phyloP scores from a whole-genome alignment of 1,140 invertebrate genomes.

The Nilaparvata lugens region DNA sequence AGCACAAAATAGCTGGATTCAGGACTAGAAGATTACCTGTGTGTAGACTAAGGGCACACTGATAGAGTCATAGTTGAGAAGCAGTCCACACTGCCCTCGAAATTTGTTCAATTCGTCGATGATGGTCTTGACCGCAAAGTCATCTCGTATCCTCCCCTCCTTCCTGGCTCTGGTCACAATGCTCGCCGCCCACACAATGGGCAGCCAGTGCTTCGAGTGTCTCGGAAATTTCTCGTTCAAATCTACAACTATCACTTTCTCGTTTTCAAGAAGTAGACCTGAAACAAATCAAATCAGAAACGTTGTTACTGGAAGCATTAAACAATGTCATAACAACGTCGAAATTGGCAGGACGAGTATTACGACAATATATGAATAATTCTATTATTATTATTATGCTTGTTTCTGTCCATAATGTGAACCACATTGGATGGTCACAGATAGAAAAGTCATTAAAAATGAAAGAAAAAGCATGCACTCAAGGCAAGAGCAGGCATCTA shows the following conservation, averaged over 20 bases:
- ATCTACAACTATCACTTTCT: constrained; percentile 66
- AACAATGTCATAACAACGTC: no score
- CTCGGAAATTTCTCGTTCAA: constrained; percentile 75
- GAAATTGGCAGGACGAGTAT: no score
- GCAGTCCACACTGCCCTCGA: constrained; percentile 66
- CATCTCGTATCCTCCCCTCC: constrained; percentile 84
- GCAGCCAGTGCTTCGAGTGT: constrained; percentile 89
- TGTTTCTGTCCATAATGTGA: no score
- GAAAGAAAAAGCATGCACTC: no score
- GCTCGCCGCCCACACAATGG: constrained; percentile 85
- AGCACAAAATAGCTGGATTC: no score
- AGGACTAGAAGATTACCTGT: constrained; percentile 46
- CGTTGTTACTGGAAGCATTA: no score
- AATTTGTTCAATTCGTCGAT: constrained; percentile 86
- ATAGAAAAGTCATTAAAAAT: no score
- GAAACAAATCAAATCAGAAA: no score
- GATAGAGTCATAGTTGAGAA: constrained; percentile 82
- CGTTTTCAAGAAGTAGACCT: constrained; percentile 81
- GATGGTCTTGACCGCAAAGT: constrained; percentile 85
- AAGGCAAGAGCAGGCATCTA: no score
- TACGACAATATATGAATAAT: no score
- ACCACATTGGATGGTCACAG: no score
- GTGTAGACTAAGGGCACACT: constrained; percentile 90
- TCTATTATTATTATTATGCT: no score
- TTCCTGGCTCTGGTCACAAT: constrained; percentile 78